These are phyloP conservation scores for Kryptolebias marmoratus DNA, from an alignment of 2,113 vertebrate species.

Conservation along the genomic window DNA sequence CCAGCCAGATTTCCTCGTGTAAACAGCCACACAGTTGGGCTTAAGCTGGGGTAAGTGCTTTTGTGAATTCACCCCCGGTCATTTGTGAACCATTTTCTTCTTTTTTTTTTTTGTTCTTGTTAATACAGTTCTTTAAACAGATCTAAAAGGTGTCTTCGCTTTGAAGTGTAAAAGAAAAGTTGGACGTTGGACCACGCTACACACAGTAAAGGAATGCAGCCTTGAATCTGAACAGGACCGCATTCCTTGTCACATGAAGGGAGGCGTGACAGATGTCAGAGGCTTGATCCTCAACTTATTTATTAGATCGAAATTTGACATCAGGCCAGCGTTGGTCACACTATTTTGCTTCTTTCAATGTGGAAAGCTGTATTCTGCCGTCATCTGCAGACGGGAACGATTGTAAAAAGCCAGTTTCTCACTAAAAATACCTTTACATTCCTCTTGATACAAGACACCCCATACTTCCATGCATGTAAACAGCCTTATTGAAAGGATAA, in stretches of 20 bases:
- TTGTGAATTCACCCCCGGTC: slow-evolving; percentile 35
- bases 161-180: slow-evolving; percentile 2
- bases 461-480: too few species aligned
- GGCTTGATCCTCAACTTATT: not conserved
- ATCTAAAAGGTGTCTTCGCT: not conserved
- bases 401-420: not conserved
- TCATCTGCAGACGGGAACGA: not conserved
- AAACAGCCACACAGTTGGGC: slow-evolving; percentile 55
- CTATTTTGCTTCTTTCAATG: slow-evolving; percentile 6
- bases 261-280: not conserved
- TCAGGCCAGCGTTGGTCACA: not conserved
- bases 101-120: too few species aligned
- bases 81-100: slow-evolving; percentile 6
- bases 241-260: slow-evolving; percentile 15
- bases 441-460: not conserved
- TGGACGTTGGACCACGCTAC: not conserved
- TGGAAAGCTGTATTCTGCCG: not conserved
- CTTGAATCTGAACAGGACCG: slow-evolving; percentile 2
- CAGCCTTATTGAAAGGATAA: not conserved
- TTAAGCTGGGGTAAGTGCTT: slow-evolving; percentile 36
- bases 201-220: slow-evolving; percentile 14
- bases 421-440: not conserved
- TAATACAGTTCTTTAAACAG: not conserved
- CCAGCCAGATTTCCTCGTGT: slow-evolving; percentile 44
- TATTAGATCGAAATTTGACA: slow-evolving; percentile 10